phyloP scores from a whole-genome alignment of 2,797 vertebrate genomes.

The Eospalax fontanierii region DNA sequence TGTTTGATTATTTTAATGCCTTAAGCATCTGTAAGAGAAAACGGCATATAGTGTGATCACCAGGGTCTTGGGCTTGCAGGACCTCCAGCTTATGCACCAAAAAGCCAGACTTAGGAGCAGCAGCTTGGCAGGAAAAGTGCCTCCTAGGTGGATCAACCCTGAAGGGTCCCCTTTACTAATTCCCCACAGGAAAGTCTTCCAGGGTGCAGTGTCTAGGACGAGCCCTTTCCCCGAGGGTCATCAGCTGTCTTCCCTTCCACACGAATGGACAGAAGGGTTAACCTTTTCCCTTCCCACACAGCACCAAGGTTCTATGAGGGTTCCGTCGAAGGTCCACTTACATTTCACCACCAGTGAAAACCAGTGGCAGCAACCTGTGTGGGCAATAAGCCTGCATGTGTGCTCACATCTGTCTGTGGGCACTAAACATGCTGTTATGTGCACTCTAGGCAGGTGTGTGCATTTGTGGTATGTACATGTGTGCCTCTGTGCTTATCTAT shows the following conservation, averaged over 20 bases:
- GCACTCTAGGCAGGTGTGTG: neutral
- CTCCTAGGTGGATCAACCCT: neutral
- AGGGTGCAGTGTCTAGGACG: fast-evolving
- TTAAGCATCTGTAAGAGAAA: neutral
- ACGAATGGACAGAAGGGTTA: neutral
- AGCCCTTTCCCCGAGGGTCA: neutral
- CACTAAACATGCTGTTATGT: no score
- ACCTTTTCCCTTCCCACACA: neutral
- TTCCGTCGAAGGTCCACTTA: neutral
- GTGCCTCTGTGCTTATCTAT: neutral
- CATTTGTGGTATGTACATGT: neutral
- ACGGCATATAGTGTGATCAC: neutral
- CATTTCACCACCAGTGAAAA: neutral
- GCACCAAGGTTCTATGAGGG: neutral
- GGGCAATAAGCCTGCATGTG: neutral
- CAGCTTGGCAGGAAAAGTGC: neutral
- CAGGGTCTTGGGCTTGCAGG: neutral
- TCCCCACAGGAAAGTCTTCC: neutral
- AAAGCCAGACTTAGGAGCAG: neutral
- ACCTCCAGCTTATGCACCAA: neutral
- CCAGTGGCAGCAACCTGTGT: no score
- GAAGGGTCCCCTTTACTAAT: neutral
- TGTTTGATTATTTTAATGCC: neutral
- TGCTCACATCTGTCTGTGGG: fast-evolving
- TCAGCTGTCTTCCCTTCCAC: neutral